phyloP scores from a whole-genome alignment of 1,140 invertebrate genomes.

The Ceratosolen solmsi region DNA sequence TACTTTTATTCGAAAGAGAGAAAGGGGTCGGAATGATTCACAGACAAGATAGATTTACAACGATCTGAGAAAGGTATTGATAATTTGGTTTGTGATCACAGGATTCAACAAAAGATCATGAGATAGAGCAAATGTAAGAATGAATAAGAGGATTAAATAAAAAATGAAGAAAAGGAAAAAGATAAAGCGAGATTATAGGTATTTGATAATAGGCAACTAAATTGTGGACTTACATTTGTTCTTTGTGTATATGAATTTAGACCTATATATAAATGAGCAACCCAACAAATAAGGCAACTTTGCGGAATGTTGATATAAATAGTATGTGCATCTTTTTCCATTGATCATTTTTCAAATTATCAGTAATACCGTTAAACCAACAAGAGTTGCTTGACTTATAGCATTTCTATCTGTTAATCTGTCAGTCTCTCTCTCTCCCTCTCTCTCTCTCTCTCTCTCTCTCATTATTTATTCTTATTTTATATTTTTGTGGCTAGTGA shows the following conservation, averaged over 20 bases:
- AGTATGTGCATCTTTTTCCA: not conserved
- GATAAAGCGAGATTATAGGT: not conserved
- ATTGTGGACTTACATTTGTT: not conserved
- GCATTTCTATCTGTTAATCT: too few species aligned
- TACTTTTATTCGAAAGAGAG: not conserved
- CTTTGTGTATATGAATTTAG: not conserved
- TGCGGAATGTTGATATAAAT: constrained; percentile 23
- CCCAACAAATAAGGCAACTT: not conserved
- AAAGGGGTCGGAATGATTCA: not conserved
- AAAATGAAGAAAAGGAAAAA: not conserved
- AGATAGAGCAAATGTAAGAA: not conserved
- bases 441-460: not conserved
- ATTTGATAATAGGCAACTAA: not conserved
- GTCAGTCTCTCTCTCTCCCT: not conserved
- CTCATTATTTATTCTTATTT: not conserved
- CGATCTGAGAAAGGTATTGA: not conserved
- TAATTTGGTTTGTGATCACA: constrained; percentile 19
- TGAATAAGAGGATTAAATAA: not conserved
- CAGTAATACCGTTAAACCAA: constrained; percentile 60
- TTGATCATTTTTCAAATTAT: constrained; percentile 59
- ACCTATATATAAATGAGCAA: not conserved
- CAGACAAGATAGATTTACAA: not conserved
- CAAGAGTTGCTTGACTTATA: constrained; percentile 16
- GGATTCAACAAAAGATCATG: not conserved
- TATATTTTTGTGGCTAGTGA: not conserved